These are phyloP conservation scores for Lophotriccus pileatus DNA, from an alignment of 2,797 vertebrate genomes.

Conservation along the genomic window DNA sequence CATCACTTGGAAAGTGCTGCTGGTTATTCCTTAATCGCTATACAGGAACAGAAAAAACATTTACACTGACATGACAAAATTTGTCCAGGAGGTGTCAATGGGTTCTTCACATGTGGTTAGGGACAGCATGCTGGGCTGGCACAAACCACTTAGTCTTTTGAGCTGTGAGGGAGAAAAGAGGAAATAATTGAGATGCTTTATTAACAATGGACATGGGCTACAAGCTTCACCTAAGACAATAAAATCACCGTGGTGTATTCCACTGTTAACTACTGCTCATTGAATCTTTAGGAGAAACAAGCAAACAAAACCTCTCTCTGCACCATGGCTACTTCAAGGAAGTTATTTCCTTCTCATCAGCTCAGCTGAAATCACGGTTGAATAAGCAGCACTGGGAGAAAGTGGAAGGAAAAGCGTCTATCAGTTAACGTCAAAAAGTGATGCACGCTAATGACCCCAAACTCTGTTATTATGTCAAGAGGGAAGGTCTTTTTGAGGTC, in stretches of 20 bases:
- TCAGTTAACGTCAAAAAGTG: neutral
- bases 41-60: constrained; percentile 36
- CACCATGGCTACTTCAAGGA: neutral
- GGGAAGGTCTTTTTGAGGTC: neutral
- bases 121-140: neutral
- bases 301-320: neutral
- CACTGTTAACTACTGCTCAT: neutral
- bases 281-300: neutral
- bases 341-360: neutral
- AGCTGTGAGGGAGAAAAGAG: neutral
- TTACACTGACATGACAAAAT: constrained; percentile 24
- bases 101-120: constrained; percentile 58
- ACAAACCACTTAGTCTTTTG: neutral
- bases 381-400: neutral
- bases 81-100: constrained; percentile 45
- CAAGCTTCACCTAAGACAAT: neutral
- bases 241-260: neutral
- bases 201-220: fast-evolving
- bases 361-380: fast-evolving
- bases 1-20: constrained; percentile 67
- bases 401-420: neutral
- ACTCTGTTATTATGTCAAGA: neutral
- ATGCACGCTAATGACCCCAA: fast-evolving
- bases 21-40: constrained; percentile 64
- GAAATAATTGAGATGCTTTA: neutral